Conservation (phyloP, 2,888 invertebrate genomes). For the Xestia c-nigrum region DNA sequence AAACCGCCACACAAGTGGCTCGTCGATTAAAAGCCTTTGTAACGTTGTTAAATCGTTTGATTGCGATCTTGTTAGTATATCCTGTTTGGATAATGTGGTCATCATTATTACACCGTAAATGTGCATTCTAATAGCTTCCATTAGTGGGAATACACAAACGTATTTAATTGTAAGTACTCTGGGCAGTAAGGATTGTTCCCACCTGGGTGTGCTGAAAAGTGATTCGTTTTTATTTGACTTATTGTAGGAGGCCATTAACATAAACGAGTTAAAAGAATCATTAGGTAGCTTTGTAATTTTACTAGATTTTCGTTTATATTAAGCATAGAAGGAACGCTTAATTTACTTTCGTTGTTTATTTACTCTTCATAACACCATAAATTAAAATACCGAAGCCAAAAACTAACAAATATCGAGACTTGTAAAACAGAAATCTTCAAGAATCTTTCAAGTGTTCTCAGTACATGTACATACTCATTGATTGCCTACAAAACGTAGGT, state of each 20-base stretch:
- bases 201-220: not conserved
- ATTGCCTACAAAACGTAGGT: not conserved
- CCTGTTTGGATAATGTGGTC: constrained; percentile 20
- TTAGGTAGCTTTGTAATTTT: no score
- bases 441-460: not conserved
- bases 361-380: not conserved
- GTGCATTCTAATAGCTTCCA: not conserved
- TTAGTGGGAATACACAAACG: not conserved
- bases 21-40: constrained; percentile 34
- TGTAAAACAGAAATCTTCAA: not conserved
- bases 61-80: constrained; percentile 24
- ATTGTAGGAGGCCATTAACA: not conserved
- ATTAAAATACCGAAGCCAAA: not conserved
- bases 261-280: no score
- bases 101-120: not conserved
- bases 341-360: not conserved
- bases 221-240: not conserved
- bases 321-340: no score
- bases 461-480: not conserved
- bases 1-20: no score
- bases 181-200: not conserved
- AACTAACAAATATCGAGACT: not conserved
- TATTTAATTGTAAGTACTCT: not conserved
- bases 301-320: no score
- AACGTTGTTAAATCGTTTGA: constrained; percentile 25